phyloP scores from a whole-genome alignment of 1,140 invertebrate species.

The Ceratina japonica region DNA sequence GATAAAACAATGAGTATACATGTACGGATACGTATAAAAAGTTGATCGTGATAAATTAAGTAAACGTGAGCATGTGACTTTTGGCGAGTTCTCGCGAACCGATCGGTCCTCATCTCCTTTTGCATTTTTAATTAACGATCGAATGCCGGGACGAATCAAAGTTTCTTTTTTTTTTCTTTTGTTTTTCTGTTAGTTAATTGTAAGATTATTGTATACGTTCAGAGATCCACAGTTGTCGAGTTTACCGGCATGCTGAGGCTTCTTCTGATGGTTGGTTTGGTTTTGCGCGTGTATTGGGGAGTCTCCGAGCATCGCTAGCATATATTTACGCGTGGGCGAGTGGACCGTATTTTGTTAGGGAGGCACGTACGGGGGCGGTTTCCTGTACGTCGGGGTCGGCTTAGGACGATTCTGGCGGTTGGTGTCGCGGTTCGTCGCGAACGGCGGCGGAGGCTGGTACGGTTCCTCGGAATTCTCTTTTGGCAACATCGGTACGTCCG shows the following conservation, averaged over 20 bases:
- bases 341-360: constrained; percentile 85
- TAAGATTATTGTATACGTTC: constrained; percentile 58
- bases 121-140: constrained; percentile 17
- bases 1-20: constrained; percentile 32
- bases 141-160: constrained; percentile 47
- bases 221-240: constrained; percentile 43
- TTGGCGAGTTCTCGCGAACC: constrained; percentile 29
- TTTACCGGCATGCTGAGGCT: constrained; percentile 50
- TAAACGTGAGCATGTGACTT: constrained; percentile 51
- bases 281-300: constrained; percentile 73
- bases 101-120: constrained; percentile 29
- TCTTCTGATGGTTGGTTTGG: constrained; percentile 71
- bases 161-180: constrained; percentile 5
- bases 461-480: constrained; percentile 79
- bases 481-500: constrained; percentile 76
- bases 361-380: constrained; percentile 94
- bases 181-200: constrained; percentile 11
- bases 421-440: constrained; percentile 86
- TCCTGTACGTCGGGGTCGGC: constrained; percentile 91
- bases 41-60: constrained; percentile 43
- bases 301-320: constrained; percentile 75
- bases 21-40: constrained; percentile 10
- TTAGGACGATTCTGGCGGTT: constrained; percentile 85
- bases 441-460: constrained; percentile 86
- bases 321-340: constrained; percentile 74